These are phyloP conservation scores for Camarhynchus parvulus DNA, from an alignment of 2,113 vertebrate species.

Conservation along the genomic window DNA sequence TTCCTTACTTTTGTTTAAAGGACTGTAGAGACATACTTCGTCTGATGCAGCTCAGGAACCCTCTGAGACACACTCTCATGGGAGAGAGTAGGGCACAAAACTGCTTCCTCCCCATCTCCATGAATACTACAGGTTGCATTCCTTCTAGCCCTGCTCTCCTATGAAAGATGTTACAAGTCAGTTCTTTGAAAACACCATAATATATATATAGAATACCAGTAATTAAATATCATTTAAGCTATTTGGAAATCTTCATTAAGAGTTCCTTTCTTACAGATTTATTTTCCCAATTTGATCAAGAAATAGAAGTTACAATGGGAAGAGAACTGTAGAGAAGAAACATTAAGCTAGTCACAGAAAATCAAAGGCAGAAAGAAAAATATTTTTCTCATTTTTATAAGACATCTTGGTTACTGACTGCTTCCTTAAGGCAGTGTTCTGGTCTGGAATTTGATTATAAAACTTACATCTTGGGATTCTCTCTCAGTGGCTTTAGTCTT, in stretches of 20 bases:
- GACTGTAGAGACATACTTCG: background rate
- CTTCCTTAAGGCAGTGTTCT: background rate
- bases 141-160: background rate
- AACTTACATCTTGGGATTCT: background rate
- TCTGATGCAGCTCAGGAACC: background rate
- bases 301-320: background rate
- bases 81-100: background rate
- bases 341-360: background rate
- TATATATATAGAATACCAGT: background rate
- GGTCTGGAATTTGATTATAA: background rate
- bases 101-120: background rate
- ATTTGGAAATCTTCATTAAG: background rate
- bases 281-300: background rate
- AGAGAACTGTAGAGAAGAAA: background rate
- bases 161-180: background rate
- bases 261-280: background rate
- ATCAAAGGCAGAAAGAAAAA: background rate
- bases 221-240: background rate
- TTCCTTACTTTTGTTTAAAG: background rate
- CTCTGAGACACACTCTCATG: background rate
- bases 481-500: background rate
- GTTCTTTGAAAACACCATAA: background rate
- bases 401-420: background rate
- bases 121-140: background rate
- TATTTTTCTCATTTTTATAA: background rate